phyloP scores from a whole-genome alignment of 2,113 vertebrate genomes.

The Percopsis transmontana region DNA sequence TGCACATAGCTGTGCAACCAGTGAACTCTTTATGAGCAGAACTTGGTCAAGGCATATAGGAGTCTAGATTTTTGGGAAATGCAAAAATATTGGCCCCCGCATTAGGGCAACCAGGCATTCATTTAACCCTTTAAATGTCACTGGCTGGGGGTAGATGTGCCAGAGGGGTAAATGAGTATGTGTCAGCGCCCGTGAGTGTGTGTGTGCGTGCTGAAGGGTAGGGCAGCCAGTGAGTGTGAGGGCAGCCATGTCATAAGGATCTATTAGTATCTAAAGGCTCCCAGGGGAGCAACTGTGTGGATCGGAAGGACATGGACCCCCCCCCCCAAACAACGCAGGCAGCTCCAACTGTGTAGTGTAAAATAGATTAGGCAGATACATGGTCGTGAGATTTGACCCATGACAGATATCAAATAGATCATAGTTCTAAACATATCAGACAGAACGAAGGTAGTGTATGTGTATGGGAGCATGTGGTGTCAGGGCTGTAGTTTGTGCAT shows the following conservation, averaged over 20 bases:
- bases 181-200: slow-evolving; percentile 40
- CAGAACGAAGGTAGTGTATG: neutral
- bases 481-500: neutral
- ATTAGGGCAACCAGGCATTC: slow-evolving; percentile 51
- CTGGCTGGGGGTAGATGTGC: slow-evolving; percentile 45
- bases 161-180: neutral
- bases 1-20: too few species aligned
- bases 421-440: too few species aligned
- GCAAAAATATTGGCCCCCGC: slow-evolving; percentile 43
- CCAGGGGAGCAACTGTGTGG: neutral
- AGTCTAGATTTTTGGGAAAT: slow-evolving; percentile 31
- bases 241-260: slow-evolving; percentile 22
- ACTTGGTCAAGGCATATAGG: slow-evolving; percentile 30
- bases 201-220: slow-evolving; percentile 4
- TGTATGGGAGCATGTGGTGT: neutral
- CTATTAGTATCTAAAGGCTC: slow-evolving; percentile 16
- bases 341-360: neutral
- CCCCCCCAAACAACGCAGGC: neutral
- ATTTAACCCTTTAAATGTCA: slow-evolving; percentile 73
- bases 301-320: neutral
- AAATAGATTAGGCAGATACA: too few species aligned
- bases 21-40: too few species aligned
- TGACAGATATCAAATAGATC: too few species aligned
- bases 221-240: slow-evolving; percentile 34
- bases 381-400: too few species aligned